Conservation (phyloP, 2,797 vertebrate species). For the Aotus griseimembra region DNA sequence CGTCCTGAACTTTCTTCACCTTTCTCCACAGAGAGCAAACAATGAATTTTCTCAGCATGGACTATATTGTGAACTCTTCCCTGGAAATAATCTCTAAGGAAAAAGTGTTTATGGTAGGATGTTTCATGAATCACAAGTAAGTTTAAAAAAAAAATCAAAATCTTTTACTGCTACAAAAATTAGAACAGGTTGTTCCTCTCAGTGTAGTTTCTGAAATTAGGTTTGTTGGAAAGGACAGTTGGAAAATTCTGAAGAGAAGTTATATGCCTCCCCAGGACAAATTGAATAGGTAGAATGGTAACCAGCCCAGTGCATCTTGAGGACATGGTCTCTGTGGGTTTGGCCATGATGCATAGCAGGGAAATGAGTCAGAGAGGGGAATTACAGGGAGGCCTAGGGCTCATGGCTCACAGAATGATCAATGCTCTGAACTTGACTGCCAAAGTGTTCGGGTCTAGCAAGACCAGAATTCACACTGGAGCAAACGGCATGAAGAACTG, state of each 20-base stretch:
- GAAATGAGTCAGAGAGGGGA: rapidly evolving
- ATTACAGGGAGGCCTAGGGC: background rate
- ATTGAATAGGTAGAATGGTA: background rate
- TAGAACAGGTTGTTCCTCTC: background rate
- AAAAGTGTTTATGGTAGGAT: background rate
- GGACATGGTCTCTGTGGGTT: background rate
- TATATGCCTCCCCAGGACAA: background rate
- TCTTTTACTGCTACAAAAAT: background rate
- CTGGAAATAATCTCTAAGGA: constrained; percentile 25
- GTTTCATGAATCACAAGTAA: constrained; percentile 25
- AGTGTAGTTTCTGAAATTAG: background rate
- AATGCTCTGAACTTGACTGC: background rate
- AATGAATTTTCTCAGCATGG: background rate
- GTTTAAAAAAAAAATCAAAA: background rate
- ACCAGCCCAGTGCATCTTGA: background rate
- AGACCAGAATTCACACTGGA: background rate
- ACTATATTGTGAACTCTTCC: constrained; percentile 6
- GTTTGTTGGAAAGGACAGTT: background rate
- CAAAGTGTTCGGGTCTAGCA: background rate
- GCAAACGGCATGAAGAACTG: background rate
- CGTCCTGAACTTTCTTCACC: background rate
- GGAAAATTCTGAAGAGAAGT: background rate
- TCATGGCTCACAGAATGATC: background rate
- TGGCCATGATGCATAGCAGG: background rate
- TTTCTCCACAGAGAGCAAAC: background rate